A percentile compares a stretch with the other conserved stretches of the same genome.
Conservation (phyloP, 2,888 invertebrate species). For the Acrobasis repandana region DNA sequence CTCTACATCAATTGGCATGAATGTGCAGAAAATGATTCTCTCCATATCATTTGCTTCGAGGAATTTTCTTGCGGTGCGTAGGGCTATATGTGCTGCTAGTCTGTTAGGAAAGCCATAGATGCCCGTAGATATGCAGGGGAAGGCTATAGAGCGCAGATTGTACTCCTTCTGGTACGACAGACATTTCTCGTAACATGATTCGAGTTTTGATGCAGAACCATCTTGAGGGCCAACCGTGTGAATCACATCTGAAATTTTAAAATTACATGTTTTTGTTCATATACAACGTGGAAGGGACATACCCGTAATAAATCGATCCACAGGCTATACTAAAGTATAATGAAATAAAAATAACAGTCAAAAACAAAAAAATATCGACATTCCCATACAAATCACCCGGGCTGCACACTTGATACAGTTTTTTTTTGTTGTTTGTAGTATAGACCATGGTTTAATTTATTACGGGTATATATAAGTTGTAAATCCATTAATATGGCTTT, state of each 20-base stretch:
- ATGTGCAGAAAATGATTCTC: conserved; percentile 91
- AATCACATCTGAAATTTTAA: conserved; percentile 87
- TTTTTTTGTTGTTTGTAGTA: too few species aligned
- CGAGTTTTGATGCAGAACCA: conserved; percentile 84
- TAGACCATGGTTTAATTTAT: too few species aligned
- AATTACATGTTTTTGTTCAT: conserved; percentile 17
- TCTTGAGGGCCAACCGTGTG: conserved; percentile 95
- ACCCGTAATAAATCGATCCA: too few species aligned
- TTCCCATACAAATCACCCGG: too few species aligned
- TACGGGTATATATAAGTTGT: too few species aligned
- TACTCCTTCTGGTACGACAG: conserved; percentile 82
- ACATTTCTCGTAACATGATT: conserved; percentile 87
- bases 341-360: too few species aligned
- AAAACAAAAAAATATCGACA: too few species aligned
- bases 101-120: conserved; percentile 93
- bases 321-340: too few species aligned
- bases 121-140: conserved; percentile 96
- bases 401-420: too few species aligned
- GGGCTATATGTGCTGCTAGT: conserved; percentile 89
- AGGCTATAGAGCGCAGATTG: conserved; percentile 87
- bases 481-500: too few species aligned
- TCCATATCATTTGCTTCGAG: conserved; percentile 84
- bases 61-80: conserved; percentile 85
- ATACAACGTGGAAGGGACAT: too few species aligned
- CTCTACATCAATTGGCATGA: conserved; percentile 86